phyloP scores from a whole-genome alignment of 2,888 invertebrate species.

The Sepioteuthis lessoniana region DNA sequence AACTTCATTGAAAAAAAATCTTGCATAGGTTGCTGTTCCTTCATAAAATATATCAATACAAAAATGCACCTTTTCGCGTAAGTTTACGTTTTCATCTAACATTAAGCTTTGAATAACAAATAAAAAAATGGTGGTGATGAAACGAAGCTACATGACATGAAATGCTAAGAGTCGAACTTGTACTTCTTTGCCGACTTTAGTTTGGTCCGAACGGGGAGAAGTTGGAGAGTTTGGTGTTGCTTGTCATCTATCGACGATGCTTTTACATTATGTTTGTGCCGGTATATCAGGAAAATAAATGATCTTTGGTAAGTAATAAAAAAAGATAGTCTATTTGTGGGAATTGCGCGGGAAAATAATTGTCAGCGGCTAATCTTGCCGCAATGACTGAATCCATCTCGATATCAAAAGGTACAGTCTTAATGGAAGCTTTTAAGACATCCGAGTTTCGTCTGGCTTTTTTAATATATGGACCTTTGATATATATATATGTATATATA shows the following conservation, averaged over 20 bases:
- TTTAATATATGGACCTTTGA: background rate
- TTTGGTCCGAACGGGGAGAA: background rate
- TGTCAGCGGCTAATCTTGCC: background rate
- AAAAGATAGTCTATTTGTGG: background rate
- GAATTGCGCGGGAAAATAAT: background rate
- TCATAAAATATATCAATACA: background rate
- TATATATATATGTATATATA: background rate
- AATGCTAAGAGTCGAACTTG: background rate
- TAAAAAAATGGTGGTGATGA: background rate
- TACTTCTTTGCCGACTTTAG: background rate
- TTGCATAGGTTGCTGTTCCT: background rate
- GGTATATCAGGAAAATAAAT: background rate
- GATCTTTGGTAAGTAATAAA: background rate
- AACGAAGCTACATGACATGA: background rate
- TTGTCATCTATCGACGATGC: background rate
- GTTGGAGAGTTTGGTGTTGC: background rate
- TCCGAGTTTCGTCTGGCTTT: background rate
- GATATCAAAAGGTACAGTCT: background rate
- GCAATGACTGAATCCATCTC: background rate
- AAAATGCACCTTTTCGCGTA: background rate
- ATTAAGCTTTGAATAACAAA: background rate
- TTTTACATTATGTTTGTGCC: background rate
- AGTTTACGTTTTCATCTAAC: background rate
- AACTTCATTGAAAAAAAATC: background rate
- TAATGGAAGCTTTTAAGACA: background rate